Base-by-base conservation (phyloP, 2,797 vertebrate species). In the Poecile montanus region DNA sequence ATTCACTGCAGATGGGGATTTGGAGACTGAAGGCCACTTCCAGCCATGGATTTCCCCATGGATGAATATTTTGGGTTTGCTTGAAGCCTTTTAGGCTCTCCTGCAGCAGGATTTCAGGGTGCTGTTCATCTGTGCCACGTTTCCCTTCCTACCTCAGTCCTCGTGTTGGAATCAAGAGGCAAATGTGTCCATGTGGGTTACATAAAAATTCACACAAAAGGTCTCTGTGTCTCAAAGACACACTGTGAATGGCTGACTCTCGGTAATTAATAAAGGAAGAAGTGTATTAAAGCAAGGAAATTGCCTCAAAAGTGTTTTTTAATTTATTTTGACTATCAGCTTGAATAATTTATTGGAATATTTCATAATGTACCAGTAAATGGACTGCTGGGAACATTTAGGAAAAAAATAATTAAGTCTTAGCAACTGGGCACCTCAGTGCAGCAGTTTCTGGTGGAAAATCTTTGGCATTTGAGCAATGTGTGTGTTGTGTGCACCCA, bases 331-430 rank as follows among this genome's bases (percentile, higher is more conserved):
- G 68, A 88, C 61, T 56, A 95, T 91, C 44, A 50, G 30, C 84
- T 60, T 97, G 91, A 96, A 97, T 97, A 95, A 96, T 97, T 96
- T 65, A 97, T 95, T 38, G 60, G 81, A 61, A 53, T 93, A 90
- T 87, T 95, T 95, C 76, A 67, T 94, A 88, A 96, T 75, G 85
- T 67, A 44, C 38, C 80, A 47, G 88, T 87, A 96, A 97, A 92
- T 87, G 91, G 95, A 57, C 96, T 89, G 85, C 80, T 94, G 97
- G 96, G 96, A 96, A 62, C 85, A 11, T 36, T 93, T 85, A 89
- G 86, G 40, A 62, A 42, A 42, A 79, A 93, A 94, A 92, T 70
- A 95, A 93, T 95, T 91, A 90, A 88, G 56, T 80, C 45, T 91
- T 76, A 63, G 42, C 44, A 66, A 85, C 36, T 23, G 58, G 67